Evolutionary conservation across 2,888 invertebrate species (phyloP).

Genomic region (Hecatera dysodea): DNA sequence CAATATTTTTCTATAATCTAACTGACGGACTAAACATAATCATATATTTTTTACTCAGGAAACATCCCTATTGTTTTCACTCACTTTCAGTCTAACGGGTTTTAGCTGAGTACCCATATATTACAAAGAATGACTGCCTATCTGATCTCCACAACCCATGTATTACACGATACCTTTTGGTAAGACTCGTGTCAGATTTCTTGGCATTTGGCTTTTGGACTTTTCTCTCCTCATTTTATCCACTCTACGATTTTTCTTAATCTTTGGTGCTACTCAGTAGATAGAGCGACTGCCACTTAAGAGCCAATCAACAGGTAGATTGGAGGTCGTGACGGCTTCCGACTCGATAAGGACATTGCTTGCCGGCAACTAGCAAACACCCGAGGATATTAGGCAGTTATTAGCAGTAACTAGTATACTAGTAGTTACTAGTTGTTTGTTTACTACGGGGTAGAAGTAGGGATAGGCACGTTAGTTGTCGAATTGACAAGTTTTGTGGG

Average conservation of each 20-base stretch:
- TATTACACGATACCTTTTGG: no score
- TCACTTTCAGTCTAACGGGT: no score
- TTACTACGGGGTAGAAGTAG: neutral
- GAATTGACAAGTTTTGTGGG: neutral
- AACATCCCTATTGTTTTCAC: no score
- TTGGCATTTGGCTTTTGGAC: no score
- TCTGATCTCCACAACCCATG: no score
- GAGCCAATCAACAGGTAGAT: constrained; percentile 81
- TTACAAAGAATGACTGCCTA: no score
- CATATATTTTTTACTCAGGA: no score
- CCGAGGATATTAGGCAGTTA: constrained; percentile 48
- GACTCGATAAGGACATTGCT: constrained; percentile 72
- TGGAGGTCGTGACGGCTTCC: constrained; percentile 73
- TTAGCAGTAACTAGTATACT: constrained; percentile 17
- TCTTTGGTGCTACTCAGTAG: constrained; percentile 42
- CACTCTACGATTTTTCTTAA: neutral
- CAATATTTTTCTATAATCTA: no score
- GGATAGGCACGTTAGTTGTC: neutral
- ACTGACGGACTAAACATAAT: no score
- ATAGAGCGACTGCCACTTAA: constrained; percentile 72
- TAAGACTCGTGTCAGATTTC: no score
- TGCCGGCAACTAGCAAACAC: constrained; percentile 54
- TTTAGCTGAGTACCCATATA: no score
- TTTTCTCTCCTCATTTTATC: no score
- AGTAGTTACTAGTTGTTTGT: neutral